Evolutionary conservation across 2,797 vertebrate genomes (phyloP).

Genomic region (Platyrinchus mystaceus): DNA sequence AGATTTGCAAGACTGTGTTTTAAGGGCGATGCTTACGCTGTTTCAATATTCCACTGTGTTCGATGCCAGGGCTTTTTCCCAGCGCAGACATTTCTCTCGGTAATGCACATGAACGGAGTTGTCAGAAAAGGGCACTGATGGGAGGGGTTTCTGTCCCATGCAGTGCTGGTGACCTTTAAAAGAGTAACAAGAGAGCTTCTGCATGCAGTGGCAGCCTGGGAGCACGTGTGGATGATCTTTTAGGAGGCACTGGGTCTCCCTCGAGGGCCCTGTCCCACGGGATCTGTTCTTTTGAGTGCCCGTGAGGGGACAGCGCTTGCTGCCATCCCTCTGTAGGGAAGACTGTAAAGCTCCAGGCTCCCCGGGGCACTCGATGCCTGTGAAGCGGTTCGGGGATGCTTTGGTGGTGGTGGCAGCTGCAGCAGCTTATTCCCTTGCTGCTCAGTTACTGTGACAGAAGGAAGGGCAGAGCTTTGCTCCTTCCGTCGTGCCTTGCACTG

Average conservation of each 20-base stretch:
- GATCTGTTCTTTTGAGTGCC: background rate
- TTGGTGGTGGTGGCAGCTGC: background rate
- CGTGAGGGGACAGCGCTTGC: accelerated
- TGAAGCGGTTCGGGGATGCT: background rate
- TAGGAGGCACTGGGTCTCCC: accelerated
- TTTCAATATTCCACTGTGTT: background rate
- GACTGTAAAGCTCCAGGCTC: background rate
- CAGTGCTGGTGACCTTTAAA: background rate
- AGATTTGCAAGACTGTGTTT: background rate
- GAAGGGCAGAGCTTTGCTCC: background rate
- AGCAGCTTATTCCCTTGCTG: background rate
- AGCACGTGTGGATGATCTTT: background rate
- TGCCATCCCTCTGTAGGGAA: background rate
- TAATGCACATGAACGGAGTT: background rate
- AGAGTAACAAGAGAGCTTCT: background rate
- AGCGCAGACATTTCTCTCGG: accelerated
- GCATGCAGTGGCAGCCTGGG: background rate
- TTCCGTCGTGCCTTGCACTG: background rate
- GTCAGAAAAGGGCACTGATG: background rate
- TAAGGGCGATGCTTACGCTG: accelerated
- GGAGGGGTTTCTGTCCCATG: background rate
- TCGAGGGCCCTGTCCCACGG: too few species aligned
- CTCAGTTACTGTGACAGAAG: background rate
- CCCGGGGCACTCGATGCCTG: background rate
- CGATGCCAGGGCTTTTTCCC: background rate